A percentile compares a stretch with the other conserved stretches of the same genome.
These are phyloP conservation scores for Grus americana DNA, from an alignment of 2,113 vertebrate genomes.

Conservation along the genomic window DNA sequence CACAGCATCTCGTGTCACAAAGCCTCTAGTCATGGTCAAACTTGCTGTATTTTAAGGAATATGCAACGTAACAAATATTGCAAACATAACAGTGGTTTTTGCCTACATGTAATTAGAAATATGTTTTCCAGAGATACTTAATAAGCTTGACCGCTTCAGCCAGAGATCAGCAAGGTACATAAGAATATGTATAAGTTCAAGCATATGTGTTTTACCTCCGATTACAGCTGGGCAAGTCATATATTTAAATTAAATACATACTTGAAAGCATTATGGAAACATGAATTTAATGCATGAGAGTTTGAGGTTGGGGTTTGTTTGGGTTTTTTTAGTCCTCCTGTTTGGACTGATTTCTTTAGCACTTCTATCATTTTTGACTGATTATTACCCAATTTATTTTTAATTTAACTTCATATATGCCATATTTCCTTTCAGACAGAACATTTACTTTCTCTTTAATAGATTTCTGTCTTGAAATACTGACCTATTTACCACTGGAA, in stretches of 20 bases:
- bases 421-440: constrained; percentile 36
- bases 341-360: constrained; percentile 16
- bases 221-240: neutral
- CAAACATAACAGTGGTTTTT: neutral
- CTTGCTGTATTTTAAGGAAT: neutral
- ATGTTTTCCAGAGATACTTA: neutral
- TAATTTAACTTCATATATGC: constrained; percentile 19
- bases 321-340: neutral
- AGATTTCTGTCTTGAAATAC: constrained; percentile 37
- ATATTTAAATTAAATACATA: neutral
- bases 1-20: neutral
- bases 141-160: neutral
- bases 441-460: constrained; percentile 7
- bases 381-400: constrained; percentile 51
- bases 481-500: constrained; percentile 32
- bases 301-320: neutral
- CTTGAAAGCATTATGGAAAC: neutral
- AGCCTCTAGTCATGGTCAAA: neutral
- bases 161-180: neutral
- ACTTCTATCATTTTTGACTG: constrained; percentile 13
- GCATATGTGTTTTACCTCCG: neutral
- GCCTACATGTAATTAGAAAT: neutral
- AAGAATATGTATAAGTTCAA: neutral
- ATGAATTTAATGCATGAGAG: neutral
- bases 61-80: neutral